Evolutionary conservation across 2,888 invertebrate genomes (phyloP).

Genomic region (Dolomedes plantarius): DNA sequence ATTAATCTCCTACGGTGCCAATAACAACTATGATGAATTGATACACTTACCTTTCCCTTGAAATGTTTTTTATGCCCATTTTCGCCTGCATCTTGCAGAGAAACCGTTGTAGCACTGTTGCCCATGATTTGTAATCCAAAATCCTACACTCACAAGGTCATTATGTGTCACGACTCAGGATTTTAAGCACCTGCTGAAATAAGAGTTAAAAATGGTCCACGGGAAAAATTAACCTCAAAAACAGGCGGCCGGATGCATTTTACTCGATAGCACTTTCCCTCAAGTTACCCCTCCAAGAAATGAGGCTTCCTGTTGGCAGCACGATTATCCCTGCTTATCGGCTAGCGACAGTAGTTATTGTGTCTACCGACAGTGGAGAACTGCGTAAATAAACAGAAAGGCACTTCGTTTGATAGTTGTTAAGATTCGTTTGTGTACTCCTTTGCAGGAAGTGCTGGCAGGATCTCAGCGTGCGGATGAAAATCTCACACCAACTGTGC

Average conservation of each 20-base stretch:
- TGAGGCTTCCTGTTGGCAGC: conserved; percentile 2
- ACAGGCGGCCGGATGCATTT: conserved; percentile 44
- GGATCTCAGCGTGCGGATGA: too few species aligned
- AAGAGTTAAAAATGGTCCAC: conserved; percentile 29
- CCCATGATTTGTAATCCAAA: conserved; percentile 34
- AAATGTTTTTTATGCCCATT: conserved; percentile 60
- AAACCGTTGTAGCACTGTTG: conserved; percentile 59
- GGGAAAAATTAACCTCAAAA: not conserved
- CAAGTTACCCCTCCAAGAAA: not conserved
- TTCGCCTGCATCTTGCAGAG: conserved; percentile 55
- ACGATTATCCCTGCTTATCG: conserved; percentile 3
- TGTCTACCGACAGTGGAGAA: not conserved
- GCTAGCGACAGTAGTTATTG: not conserved
- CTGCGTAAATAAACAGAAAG: not conserved
- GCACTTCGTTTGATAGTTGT: not conserved
- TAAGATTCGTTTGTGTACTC: too few species aligned
- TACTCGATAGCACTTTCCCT: conserved; percentile 17
- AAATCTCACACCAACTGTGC: too few species aligned
- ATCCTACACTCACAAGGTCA: not conserved
- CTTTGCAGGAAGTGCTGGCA: too few species aligned
- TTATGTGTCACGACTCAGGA: conserved; percentile 5
- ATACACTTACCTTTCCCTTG: conserved; percentile 60
- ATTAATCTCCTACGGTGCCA: too few species aligned
- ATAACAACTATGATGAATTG: too few species aligned
- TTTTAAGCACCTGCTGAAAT: conserved; percentile 24